Conservation (phyloP, 2,888 invertebrate genomes). For the Iphiclides podalirius region DNA sequence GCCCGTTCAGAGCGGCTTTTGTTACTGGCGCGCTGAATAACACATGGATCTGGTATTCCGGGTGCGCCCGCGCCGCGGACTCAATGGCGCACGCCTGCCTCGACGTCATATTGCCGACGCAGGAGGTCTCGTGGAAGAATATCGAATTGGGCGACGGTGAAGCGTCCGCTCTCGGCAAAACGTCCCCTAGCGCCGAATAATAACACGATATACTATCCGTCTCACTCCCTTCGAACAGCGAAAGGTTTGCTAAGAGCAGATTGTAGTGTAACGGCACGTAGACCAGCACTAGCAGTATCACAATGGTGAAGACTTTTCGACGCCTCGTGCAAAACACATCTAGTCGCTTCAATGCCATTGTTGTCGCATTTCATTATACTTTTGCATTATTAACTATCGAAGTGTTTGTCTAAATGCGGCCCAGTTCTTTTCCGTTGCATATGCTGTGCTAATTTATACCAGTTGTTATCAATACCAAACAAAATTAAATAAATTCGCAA, state of each 20-base stretch:
- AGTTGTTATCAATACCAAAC: too few relatives aligned
- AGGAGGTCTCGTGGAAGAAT: constrained; percentile 85
- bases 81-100: constrained; percentile 85
- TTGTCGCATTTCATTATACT: background rate
- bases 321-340: background rate
- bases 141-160: constrained; percentile 66
- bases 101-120: constrained; percentile 69
- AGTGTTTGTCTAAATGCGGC: too few relatives aligned
- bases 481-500: too few relatives aligned
- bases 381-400: background rate
- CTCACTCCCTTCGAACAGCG: constrained; percentile 21
- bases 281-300: constrained; percentile 7
- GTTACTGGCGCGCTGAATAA: constrained; percentile 69
- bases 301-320: background rate
- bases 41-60: constrained; percentile 76
- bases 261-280: background rate
- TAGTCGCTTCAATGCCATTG: background rate
- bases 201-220: constrained; percentile 34
- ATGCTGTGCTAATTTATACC: too few relatives aligned
- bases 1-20: constrained; percentile 36
- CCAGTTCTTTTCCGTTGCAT: too few relatives aligned
- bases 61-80: constrained; percentile 83
- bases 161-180: constrained; percentile 35
- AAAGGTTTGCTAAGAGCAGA: constrained; percentile 19
- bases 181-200: constrained; percentile 29